A percentile compares a stretch with the other conserved stretches of the same genome.
phyloP scores from a whole-genome alignment of 2,113 vertebrate genomes.

The Muntiacus reevesi region DNA sequence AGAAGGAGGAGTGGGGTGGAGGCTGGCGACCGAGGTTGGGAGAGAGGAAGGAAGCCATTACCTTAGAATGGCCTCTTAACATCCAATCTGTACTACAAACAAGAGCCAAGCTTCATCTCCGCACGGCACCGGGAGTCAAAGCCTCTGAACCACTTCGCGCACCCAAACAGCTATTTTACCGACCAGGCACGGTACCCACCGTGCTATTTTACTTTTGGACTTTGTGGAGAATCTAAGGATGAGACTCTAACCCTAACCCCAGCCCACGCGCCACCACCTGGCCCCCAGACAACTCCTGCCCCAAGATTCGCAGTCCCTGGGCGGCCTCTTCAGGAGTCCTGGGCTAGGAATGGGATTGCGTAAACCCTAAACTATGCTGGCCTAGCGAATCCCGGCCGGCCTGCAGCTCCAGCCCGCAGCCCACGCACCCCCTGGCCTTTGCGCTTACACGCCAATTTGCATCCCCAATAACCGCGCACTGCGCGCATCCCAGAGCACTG shows the following conservation, averaged over 20 bases:
- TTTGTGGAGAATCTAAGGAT: background rate
- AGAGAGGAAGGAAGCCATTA: background rate
- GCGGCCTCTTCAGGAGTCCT: background rate
- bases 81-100: background rate
- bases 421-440: background rate
- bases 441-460: slow-evolving; percentile 1
- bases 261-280: background rate
- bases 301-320: background rate
- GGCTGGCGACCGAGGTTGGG: background rate
- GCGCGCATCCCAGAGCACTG: background rate
- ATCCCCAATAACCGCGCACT: slow-evolving; percentile 16
- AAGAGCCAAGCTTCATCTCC: background rate
- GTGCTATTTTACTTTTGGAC: background rate
- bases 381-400: background rate
- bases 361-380: background rate
- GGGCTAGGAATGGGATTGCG: background rate
- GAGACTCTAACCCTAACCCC: background rate
- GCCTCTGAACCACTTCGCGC: background rate
- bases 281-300: background rate
- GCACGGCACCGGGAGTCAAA: background rate
- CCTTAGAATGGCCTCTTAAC: background rate
- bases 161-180: background rate
- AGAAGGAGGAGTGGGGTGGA: background rate
- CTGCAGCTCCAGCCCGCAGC: background rate
- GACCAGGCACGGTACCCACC: background rate